phyloP scores from a whole-genome alignment of 1,140 invertebrate species.

The Gryllus bimaculatus region DNA sequence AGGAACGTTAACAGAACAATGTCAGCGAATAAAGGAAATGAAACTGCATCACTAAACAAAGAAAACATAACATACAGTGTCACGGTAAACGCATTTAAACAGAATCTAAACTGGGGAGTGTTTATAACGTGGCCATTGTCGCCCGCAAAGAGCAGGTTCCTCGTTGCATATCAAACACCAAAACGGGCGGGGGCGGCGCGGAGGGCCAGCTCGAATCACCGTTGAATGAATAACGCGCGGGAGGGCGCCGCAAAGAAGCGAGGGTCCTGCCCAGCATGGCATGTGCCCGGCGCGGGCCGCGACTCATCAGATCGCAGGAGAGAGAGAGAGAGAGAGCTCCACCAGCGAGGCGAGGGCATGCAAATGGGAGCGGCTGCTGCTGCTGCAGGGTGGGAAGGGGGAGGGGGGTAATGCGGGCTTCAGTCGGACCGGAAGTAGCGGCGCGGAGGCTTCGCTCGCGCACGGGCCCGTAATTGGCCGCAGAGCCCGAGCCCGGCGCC shows the following conservation, averaged over 20 bases:
- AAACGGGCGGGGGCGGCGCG: background rate
- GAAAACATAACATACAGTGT: too few species aligned
- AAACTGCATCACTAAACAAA: too few species aligned
- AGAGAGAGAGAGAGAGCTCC: too few species aligned
- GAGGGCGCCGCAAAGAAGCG: background rate
- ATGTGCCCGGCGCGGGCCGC: background rate
- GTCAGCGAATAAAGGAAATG: too few species aligned
- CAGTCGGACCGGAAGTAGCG: background rate
- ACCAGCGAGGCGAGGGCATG: background rate
- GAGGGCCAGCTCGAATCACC: background rate
- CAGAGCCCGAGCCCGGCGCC: too few species aligned
- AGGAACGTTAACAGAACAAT: too few species aligned
- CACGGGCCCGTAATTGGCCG: background rate
- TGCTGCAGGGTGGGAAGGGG: too few species aligned
- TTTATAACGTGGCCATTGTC: too few species aligned
- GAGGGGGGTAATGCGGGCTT: background rate
- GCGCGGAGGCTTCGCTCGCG: background rate
- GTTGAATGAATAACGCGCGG: background rate
- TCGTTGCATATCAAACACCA: background rate
- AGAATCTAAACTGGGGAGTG: background rate
- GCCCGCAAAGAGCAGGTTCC: background rate
- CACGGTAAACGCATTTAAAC: background rate
- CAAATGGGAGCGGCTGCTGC: background rate
- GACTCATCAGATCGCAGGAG: too few species aligned
- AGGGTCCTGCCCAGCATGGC: too few species aligned